Base-by-base conservation (phyloP, 2,888 invertebrate species). In the Eledone cirrhosa region DNA sequence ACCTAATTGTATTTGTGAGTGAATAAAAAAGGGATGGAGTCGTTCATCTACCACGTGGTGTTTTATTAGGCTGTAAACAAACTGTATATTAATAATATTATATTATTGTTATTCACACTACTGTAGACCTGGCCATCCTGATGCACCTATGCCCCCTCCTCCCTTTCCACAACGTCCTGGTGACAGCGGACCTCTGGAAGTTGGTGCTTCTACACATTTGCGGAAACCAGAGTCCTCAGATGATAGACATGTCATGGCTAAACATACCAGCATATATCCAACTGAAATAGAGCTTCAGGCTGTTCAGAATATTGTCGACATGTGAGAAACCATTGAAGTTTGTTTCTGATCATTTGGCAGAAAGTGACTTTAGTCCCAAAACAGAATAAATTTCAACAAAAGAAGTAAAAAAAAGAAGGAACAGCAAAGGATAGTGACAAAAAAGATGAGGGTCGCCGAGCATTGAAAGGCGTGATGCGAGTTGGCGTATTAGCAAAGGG, bases 381-480 rank as follows among this genome's bases (percentile, higher is more conserved):
- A n/a, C n/a, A n/a, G n/a, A n/a, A n/a, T n/a, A n/a, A n/a, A n/a
- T n/a, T n/a, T 33, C 8, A 33, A 8, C 33, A 5, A 33, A 33
- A 33, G 33, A 33, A 33, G 33, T 33, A 8, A 33, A 33, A 8
- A 33, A 33, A 33, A n/a, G 33, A 33, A 8, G 33, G 33, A 33
- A 8, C 33, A 33, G 33, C 33, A 33, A 33, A 33, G 8, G 8
- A 33, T 48, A 76, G 76, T 53, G 77, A 77, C 33, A 77, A 77
- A 41, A 47, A 78, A 77, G 80, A 80, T 76, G 48, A 76, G 41
- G 76, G 76, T 63, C 29, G 29, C 31, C 94, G 98, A 81, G 94
- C 96, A 84, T 92, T 99, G 74, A 96, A 97, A 91, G 98, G 98
- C 80, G 98, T 98, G 47, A 97, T 98, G 97, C 94, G 98, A 82